Base-by-base conservation (phyloP, 2,113 vertebrate genomes). In the Anhinga rufa region DNA sequence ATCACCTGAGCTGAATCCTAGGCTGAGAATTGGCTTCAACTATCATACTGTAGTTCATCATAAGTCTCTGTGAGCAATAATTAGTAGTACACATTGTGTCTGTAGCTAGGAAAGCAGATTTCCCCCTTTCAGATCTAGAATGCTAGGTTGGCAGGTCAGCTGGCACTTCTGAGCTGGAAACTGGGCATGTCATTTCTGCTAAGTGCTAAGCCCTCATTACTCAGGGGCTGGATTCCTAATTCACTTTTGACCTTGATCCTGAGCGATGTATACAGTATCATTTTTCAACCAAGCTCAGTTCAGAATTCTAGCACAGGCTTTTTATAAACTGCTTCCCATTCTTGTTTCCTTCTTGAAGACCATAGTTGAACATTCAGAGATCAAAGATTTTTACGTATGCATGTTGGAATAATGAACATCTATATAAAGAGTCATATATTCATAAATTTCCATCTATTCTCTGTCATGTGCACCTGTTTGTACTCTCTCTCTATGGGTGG, bases 171-270 rank as follows among this genome's bases (percentile, higher is more conserved):
- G 89, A 75, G 80, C 96, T 95, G 72, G 88, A 95, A 96, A 97
- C 92, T 92, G 91, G 93, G 94, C 89, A 92, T 95, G 89, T 96
- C 86, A 87, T 94, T 95, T 95, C 95, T 96, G 91, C 92, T 94
- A 70, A 94, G 94, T 96, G 94, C 94, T 95, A 96, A 96, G 96
- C 95, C 90, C 95, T 94, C 93, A 75, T 95, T 95, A 97, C 92
- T 96, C 77, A 70, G 90, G 61, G 74, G 62, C 65, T 86, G 86
- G 69, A 95, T 95, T 96, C 95, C 95, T 91, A 82, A 78, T 95
- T 96, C 96, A 94, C 84, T 92, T 93, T 94, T 93, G 92, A 92
- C 94, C 97, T 97, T 97, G 88, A 94, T 96, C 95, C 92, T 94
- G 36, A 90, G 91, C 32, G 8, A 92, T 92, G 82, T 91, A 92